Evolutionary conservation across 2,113 vertebrate species (phyloP).

Genomic region (Cathartes aura): DNA sequence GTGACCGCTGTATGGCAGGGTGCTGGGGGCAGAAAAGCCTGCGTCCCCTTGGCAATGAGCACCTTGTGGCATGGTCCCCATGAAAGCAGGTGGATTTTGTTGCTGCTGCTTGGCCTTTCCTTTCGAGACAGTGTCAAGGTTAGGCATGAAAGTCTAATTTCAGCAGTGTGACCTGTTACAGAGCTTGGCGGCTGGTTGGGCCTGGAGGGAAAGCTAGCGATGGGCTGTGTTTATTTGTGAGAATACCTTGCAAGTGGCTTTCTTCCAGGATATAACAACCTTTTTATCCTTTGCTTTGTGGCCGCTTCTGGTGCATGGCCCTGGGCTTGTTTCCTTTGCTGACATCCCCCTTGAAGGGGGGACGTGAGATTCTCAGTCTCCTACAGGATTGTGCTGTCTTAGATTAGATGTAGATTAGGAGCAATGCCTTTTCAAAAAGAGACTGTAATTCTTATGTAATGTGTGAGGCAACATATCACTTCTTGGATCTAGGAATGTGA

Average conservation of each 20-base stretch:
- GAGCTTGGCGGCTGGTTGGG: not conserved
- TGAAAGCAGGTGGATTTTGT: not conserved
- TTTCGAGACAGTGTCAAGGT: not conserved
- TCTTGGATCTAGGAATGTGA: not conserved
- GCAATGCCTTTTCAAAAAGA: not conserved
- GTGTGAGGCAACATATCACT: not conserved
- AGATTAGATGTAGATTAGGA: not conserved
- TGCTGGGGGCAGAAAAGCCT: not conserved
- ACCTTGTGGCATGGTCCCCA: fast-evolving
- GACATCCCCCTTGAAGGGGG: not conserved
- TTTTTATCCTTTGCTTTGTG: not conserved
- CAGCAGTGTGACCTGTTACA: not conserved
- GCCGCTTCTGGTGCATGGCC: fast-evolving
- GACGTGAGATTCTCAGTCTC: fast-evolving
- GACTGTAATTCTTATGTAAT: not conserved
- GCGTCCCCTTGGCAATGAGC: not conserved
- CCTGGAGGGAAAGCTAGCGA: not conserved
- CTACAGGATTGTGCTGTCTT: not conserved
- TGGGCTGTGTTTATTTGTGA: not conserved
- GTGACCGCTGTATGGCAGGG: fast-evolving
- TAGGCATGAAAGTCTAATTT: not conserved
- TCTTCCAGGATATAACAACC: not conserved
- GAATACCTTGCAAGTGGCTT: not conserved
- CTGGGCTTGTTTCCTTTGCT: not conserved
- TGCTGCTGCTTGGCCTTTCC: not conserved